phyloP scores from a whole-genome alignment of 2,797 vertebrate species.

The Apogon talboti region DNA sequence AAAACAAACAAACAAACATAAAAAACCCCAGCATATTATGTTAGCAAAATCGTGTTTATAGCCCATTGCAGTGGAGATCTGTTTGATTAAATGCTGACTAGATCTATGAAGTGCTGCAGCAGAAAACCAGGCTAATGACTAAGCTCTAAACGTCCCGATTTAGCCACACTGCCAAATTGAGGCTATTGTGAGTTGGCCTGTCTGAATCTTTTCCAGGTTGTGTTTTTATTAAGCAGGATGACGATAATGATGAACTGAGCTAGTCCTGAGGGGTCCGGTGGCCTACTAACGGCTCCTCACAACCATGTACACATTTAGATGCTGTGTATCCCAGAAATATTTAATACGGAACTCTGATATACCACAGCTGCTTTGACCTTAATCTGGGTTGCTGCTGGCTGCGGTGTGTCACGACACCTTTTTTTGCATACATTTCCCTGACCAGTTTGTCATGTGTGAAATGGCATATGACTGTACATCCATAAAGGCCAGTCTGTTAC shows the following conservation, averaged over 20 bases:
- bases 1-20: background rate
- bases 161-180: slow-evolving; percentile 9
- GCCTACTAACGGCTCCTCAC: slow-evolving; percentile 63
- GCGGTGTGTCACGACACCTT: slow-evolving; percentile 10
- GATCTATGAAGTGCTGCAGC: slow-evolving; percentile 8
- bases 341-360: background rate
- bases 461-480: background rate
- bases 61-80: background rate
- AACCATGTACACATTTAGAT: slow-evolving; percentile 13
- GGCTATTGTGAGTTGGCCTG: slow-evolving; percentile 18
- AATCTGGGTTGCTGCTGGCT: slow-evolving; percentile 50
- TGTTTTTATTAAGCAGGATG: slow-evolving; percentile 54
- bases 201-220: slow-evolving; percentile 51
- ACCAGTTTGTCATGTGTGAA: background rate
- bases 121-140: slow-evolving; percentile 52
- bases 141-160: slow-evolving; percentile 29
- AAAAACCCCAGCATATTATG: background rate
- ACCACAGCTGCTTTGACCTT: slow-evolving; percentile 48
- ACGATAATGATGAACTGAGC: slow-evolving; percentile 47
- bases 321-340: slow-evolving; percentile 34
- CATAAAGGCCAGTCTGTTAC: background rate
- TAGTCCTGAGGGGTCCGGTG: slow-evolving; percentile 59
- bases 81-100: slow-evolving; percentile 51
- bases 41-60: background rate
- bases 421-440: slow-evolving; percentile 1